Evolutionary conservation across 2,888 invertebrate genomes (phyloP).

Genomic region (Bimastos eiseni): DNA sequence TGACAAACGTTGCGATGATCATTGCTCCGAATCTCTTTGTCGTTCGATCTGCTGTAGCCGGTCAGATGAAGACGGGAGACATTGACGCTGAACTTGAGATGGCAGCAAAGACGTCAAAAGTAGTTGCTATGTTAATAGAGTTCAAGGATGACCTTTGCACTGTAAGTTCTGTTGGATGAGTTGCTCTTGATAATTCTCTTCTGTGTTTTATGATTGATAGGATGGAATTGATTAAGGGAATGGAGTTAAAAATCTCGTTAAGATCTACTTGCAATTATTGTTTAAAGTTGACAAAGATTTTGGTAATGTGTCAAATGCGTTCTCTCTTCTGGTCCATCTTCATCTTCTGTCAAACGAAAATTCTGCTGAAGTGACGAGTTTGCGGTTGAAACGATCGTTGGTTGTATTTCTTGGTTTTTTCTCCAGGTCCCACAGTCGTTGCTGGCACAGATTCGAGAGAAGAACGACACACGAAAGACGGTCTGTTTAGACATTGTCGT

Average conservation of each 20-base stretch:
- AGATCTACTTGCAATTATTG: too few species aligned
- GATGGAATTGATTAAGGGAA: too few species aligned
- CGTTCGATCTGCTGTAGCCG: conserved; percentile 32
- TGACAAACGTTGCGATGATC: conserved; percentile 90
- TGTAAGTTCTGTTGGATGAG: conserved; percentile 67
- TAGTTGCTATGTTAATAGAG: conserved; percentile 81
- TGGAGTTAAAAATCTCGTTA: too few species aligned
- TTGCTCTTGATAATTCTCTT: too few species aligned
- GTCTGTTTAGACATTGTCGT: background rate
- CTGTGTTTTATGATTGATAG: background rate
- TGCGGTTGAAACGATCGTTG: too few species aligned
- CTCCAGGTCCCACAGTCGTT: conserved; percentile 29
- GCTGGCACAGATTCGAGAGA: conserved; percentile 37
- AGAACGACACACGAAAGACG: conserved; percentile 20
- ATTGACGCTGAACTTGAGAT: conserved; percentile 64
- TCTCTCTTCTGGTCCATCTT: too few species aligned
- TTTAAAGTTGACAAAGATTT: too few species aligned
- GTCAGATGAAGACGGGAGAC: conserved; percentile 17
- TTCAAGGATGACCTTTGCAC: conserved; percentile 79
- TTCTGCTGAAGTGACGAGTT: too few species aligned
- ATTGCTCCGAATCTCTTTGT: conserved; percentile 83
- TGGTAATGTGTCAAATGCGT: too few species aligned
- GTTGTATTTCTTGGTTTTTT: background rate
- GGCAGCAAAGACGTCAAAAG: conserved; percentile 83
- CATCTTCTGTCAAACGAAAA: too few species aligned